Evolutionary conservation across 2,888 invertebrate genomes (phyloP), one percentile per base, ranked within the genome.

Genomic region (Chalcis sispes): DNA sequence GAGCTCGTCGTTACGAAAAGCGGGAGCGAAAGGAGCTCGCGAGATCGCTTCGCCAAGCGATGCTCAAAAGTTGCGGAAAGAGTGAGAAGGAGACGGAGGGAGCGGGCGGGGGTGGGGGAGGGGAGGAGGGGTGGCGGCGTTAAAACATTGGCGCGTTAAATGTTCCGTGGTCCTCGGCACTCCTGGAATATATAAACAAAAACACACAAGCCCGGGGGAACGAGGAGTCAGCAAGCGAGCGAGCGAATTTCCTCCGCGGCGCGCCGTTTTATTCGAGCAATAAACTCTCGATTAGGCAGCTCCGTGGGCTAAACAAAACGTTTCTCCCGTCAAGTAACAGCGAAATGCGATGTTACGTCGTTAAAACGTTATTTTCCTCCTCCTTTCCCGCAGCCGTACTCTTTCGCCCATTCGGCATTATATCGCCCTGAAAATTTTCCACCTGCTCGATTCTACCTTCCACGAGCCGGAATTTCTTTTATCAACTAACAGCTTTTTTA

Each of bases 131-230:
- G 1, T 18, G n/a, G 7, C 42, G 32, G 13, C 70, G 52, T 36
- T 48, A 40, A 69, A 77, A 73, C 73, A 65, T 70, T 46, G 64
- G 76, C 72, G 85, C 72, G 85, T 85, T 85, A 85, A 87, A 87
- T 85, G 86, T 85, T 85, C 84, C 85, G 83, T 77, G 74, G 58
- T 66, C 70, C 64, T 50, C 73, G 79, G 81, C 46, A 46, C 46
- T 10, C 4, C 36, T 36, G 13, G 46, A 46, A 46, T 46, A 46
- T 46, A 36, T 36, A 36, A 36, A 36, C 36, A 54, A 29, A 54
- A 13, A 72, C 36, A 72, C 46, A 46, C 46, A 65, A 66, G 29
- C 15, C 15, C 29, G 32, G 32, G 20, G 10, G 27, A 58, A 46
- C 13, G 36, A 36, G 36, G 5, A 36, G 36, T 7, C 5, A 36